A percentile compares a stretch with the other conserved stretches of the same genome.
These are phyloP conservation scores for Climacteris rufus DNA, from an alignment of 2,113 vertebrate genomes.

Conservation along the genomic window DNA sequence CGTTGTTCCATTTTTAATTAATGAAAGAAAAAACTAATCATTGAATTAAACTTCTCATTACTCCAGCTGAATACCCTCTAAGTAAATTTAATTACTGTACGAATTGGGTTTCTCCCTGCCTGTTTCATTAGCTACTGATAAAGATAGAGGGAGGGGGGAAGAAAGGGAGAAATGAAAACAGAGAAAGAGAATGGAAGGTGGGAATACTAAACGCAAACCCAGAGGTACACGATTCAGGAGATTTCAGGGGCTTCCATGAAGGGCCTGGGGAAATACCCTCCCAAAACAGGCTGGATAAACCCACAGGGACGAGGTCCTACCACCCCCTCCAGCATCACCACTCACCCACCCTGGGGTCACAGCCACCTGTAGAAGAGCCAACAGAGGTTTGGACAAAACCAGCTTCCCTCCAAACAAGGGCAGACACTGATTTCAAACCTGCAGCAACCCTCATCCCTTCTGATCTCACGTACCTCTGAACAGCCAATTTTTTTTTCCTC, in stretches of 20 bases:
- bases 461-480: not conserved
- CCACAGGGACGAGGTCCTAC: not conserved
- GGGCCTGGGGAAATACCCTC: not conserved
- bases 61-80: constrained; percentile 79
- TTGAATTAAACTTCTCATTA: constrained; percentile 85
- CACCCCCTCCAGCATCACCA: not conserved
- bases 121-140: constrained; percentile 76
- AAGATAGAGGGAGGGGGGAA: not conserved
- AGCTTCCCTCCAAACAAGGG: not conserved
- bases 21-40: constrained; percentile 83
- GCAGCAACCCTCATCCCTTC: not conserved
- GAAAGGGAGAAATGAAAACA: not conserved
- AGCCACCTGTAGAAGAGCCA: not conserved
- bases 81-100: constrained; percentile 82
- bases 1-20: constrained; percentile 79
- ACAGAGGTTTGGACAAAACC: not conserved
- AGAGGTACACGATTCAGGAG: not conserved
- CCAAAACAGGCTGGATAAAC: not conserved
- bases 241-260: not conserved
- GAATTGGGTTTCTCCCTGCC: constrained; percentile 72
- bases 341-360: not conserved
- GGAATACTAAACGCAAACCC: not conserved
- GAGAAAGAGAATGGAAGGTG: not conserved
- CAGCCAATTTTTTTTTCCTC: not conserved
- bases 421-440: not conserved